These are phyloP conservation scores for Chrysopilus asiliformis DNA, from an alignment of 2,888 invertebrate genomes.

Conservation along the genomic window DNA sequence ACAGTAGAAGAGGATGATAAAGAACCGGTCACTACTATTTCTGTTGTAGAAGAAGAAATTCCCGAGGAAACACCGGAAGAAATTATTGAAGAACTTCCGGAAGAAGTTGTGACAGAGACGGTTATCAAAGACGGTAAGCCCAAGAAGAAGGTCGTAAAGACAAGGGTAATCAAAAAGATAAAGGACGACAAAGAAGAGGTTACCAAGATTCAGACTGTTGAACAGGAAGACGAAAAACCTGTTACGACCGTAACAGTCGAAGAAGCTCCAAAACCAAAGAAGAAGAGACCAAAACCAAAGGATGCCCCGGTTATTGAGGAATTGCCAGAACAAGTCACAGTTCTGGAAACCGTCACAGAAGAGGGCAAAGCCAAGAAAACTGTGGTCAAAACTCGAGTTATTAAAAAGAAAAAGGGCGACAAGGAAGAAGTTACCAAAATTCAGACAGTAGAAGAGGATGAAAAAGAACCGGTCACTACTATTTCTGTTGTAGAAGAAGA, in stretches of 20 bases:
- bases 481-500: conserved; percentile 21
- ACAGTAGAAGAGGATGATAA: conserved; percentile 30
- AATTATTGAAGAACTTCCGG: conserved; percentile 20
- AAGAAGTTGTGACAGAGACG: conserved; percentile 34
- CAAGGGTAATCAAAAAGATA: conserved; percentile 13
- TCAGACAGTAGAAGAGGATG: conserved; percentile 31
- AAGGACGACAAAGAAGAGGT: conserved; percentile 25
- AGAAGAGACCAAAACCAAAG: conserved; percentile 9
- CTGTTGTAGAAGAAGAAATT: conserved; percentile 18
- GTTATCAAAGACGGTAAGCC: conserved; percentile 31
- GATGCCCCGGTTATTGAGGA: conserved; percentile 10
- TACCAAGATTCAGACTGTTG: conserved; percentile 30
- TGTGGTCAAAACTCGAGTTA: conserved; percentile 25
- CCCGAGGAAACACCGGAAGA: conserved; percentile 15
- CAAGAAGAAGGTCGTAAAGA: conserved; percentile 25
- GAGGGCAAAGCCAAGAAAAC: conserved; percentile 22
- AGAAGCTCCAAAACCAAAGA: conserved; percentile 15
- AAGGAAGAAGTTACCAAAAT: conserved; percentile 34
- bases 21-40: conserved; percentile 25
- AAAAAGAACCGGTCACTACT: conserved; percentile 25
- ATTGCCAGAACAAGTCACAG: conserved; percentile 20
- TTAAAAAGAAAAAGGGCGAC: conserved; percentile 27
- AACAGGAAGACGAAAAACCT: conserved; percentile 27
- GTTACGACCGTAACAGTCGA: conserved; percentile 17
- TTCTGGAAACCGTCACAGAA: conserved; percentile 20